These are phyloP conservation scores for Neodiprion virginianus DNA, from an alignment of 1,140 invertebrate genomes.

Conservation along the genomic window DNA sequence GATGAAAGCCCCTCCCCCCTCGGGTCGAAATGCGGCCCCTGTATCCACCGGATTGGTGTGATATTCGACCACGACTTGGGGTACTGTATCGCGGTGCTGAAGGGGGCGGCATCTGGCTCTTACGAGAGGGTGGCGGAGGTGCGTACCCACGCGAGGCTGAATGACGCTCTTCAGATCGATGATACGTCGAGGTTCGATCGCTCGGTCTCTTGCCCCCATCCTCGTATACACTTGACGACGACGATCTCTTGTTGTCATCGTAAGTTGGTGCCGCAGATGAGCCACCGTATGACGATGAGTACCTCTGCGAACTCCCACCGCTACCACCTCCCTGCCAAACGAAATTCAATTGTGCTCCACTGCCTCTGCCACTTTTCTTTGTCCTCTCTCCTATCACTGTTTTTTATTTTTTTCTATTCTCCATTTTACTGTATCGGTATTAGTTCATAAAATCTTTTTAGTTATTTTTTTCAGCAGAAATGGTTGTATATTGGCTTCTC, in stretches of 20 bases:
- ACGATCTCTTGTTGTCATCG: slow-evolving; percentile 56
- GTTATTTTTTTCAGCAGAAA: not conserved
- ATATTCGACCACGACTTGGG: slow-evolving; percentile 53
- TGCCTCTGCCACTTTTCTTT: slow-evolving; percentile 28
- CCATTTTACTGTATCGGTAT: too few relatives aligned
- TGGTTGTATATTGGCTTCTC: not conserved
- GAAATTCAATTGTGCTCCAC: slow-evolving; percentile 57
- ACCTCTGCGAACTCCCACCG: slow-evolving; percentile 53
- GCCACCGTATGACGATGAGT: slow-evolving; percentile 50
- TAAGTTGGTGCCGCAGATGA: slow-evolving; percentile 46
- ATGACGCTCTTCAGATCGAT: slow-evolving; percentile 56
- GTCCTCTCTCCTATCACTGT: slow-evolving; percentile 26
- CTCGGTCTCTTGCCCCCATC: slow-evolving; percentile 52
- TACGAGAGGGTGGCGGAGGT: slow-evolving; percentile 49
- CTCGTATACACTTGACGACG: slow-evolving; percentile 50
- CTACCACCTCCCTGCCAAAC: slow-evolving; percentile 58
- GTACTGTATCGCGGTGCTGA: slow-evolving; percentile 42
- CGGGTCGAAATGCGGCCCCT: slow-evolving; percentile 51
- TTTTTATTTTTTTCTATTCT: slow-evolving; percentile 18
- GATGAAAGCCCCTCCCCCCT: slow-evolving; percentile 43
- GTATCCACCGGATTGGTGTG: slow-evolving; percentile 47
- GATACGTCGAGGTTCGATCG: slow-evolving; percentile 54
- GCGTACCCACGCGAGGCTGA: slow-evolving; percentile 54
- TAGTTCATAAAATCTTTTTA: slow-evolving; percentile 19
- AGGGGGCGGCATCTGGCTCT: slow-evolving; percentile 52